Base-by-base conservation (phyloP, 2,797 vertebrate species). In the Passerculus sandwichensis region DNA sequence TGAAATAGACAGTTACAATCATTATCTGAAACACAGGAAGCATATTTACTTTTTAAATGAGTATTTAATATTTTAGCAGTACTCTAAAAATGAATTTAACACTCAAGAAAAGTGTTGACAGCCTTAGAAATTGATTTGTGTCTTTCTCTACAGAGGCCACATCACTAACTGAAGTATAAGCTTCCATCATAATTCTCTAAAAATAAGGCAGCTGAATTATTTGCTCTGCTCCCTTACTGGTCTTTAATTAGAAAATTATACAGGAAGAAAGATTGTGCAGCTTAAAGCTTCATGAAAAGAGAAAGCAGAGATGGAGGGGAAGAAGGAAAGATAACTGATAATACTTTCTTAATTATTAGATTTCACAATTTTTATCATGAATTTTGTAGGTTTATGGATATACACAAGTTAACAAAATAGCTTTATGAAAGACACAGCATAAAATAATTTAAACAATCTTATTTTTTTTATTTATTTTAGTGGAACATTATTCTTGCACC, bases 1-100 rank as follows among this genome's bases (percentile, higher is more conserved):
- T 64, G 54, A 91, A 87, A 79, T 12, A 94, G 81, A 44, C 6
- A 73, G 45, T 74, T 70, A 16, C 10, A 91, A 69, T 78, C 86
- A 83, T 82, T 85, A 91, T 67, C 54, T 26, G 76, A 94, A 94
- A 74, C 20, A 83, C 27, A 34, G 62, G 67, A 72, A 62, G n/a
- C n/a, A 66, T 77, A 75, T 93, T 96, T 91, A 65, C 34, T 91
- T 82, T 92, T 91, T 23, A 92, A 92, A 94, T 77, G 6, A 57
- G 26, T 81, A 83, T 94, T 94, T 88, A 61, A 75, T 91, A 88
- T 95, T 94, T 74, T 83, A 93, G 57, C 65, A 74, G 73, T 80
- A 83, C 7, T 48, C 74, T 90, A 84, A 94, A 88, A 91, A 88
- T 72, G 14, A 91, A 84, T 91, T 85, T 94, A 85, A 48, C 85